Percentiles rank a stretch among this genome's conserved stretches.
These are phyloP conservation scores for Caranx melampygus DNA, from an alignment of 2,113 vertebrate genomes.

Conservation along the genomic window DNA sequence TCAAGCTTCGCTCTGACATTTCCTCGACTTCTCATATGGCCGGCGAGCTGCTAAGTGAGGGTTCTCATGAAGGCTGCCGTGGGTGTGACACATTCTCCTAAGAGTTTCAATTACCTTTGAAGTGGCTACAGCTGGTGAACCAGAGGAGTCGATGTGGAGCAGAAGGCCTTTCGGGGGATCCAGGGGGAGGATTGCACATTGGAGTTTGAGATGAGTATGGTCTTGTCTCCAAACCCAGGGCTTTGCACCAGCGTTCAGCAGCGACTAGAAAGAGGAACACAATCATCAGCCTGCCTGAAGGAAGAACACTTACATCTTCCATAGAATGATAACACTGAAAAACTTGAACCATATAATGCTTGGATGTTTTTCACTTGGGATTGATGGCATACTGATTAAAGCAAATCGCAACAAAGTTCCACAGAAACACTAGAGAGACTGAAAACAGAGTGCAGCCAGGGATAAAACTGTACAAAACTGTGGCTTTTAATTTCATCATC, in stretches of 20 bases:
- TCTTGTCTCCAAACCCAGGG: neutral
- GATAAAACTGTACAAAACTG: no score
- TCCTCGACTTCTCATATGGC: slow-evolving; percentile 38
- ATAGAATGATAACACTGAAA: no score
- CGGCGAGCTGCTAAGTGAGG: slow-evolving; percentile 32
- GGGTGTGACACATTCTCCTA: slow-evolving; percentile 56
- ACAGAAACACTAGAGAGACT: no score
- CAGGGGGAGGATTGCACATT: slow-evolving; percentile 3
- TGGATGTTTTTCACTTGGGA: no score
- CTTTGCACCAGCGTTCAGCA: neutral
- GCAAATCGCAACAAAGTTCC: no score
- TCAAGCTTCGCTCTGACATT: slow-evolving; percentile 37
- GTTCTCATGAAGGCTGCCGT: slow-evolving; percentile 48
- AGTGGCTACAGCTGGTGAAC: slow-evolving; percentile 39
- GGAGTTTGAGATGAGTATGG: slow-evolving; percentile 2
- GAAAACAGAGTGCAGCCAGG: no score
- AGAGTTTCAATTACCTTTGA: slow-evolving; percentile 63
- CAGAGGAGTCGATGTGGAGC: slow-evolving; percentile 20
- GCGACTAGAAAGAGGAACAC: neutral
- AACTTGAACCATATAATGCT: no score
- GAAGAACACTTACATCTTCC: no score
- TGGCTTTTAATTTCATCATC: no score
- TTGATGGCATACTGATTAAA: no score
- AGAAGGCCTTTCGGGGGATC: slow-evolving; percentile 4
- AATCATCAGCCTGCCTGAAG: neutral